Evolutionary conservation across 1,140 invertebrate species (phyloP), one percentile per base, ranked within the genome.

Genomic region (Drosophila tristis): DNA sequence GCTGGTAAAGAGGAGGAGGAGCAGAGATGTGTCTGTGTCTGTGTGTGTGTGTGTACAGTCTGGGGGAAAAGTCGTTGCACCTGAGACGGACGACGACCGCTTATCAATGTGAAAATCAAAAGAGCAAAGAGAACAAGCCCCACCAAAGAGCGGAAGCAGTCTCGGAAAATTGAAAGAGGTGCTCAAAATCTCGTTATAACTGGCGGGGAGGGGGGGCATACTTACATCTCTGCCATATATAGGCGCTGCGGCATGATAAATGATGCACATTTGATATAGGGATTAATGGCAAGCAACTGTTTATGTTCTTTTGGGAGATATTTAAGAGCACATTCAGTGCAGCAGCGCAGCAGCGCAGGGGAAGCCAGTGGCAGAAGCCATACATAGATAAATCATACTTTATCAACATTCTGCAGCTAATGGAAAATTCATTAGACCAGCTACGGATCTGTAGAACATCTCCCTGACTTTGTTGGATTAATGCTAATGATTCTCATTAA

Each of bases 31-130:
- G n/a, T n/a, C n/a, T n/a, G n/a, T n/a, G n/a, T n/a, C n/a, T 16
- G 16, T 16, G 16, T 16, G 16, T 29, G 9, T 35, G 47, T 58
- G 16, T 23, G 60, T n/a, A 72, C 47, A 75, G 60, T 66, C 31
- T 62, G 54, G 54, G 54, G 71, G 60, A 75, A 66, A 75, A 75
- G 72, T 75, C 72, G 62, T 75, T 75, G 72, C 71, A 75, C 72
- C 71, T 66, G 62, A 55, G 70, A 25, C 71, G 59, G 43, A 35
- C 29, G 35, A 20, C 29, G 8, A 9, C 49, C 50, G 73, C 48
- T 75, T 75, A 75, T 75, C 72, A 75, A 63, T 75, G 72, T 75
- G 72, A 75, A 75, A 75, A 75, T 75, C 72, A 48, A 43, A 62
- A 64, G 26, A 74, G 48, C 42, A 42, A 16, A 53, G 43, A 26